These are phyloP conservation scores for Sitobion miscanthi DNA, from an alignment of 1,140 invertebrate species.

Conservation along the genomic window DNA sequence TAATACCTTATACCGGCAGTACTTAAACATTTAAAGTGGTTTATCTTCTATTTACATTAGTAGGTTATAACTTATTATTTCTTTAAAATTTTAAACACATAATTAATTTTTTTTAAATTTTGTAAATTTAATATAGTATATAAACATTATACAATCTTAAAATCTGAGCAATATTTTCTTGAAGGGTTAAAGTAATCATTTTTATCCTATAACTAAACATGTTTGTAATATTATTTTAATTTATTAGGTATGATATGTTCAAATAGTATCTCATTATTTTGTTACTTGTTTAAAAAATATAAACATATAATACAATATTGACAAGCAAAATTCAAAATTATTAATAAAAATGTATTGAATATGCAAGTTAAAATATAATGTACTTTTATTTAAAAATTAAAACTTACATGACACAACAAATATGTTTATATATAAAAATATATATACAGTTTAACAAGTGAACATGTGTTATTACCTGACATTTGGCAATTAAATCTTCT, in stretches of 20 bases:
- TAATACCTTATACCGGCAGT: background rate
- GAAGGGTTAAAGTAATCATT: background rate
- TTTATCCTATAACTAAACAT: background rate
- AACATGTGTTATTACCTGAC: conserved; percentile 67
- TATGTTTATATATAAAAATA: background rate
- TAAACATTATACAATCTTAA: background rate
- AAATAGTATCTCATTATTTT: background rate
- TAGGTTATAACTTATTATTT: background rate
- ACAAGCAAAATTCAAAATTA: background rate
- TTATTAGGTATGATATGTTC: background rate
- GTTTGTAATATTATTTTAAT: background rate
- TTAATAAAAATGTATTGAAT: background rate
- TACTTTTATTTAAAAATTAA: background rate
- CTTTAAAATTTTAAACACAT: background rate
- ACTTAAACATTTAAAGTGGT: background rate
- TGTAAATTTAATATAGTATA: background rate
- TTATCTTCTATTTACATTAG: background rate
- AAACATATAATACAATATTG: background rate
- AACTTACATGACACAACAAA: background rate
- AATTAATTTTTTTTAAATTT: background rate
- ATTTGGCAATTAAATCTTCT: conserved; percentile 75
- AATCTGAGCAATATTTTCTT: background rate
- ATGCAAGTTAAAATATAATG: background rate
- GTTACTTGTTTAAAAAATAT: background rate
- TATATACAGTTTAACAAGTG: background rate